Base-by-base conservation (phyloP, 2,888 invertebrate genomes). In the Dynastes grantii region DNA sequence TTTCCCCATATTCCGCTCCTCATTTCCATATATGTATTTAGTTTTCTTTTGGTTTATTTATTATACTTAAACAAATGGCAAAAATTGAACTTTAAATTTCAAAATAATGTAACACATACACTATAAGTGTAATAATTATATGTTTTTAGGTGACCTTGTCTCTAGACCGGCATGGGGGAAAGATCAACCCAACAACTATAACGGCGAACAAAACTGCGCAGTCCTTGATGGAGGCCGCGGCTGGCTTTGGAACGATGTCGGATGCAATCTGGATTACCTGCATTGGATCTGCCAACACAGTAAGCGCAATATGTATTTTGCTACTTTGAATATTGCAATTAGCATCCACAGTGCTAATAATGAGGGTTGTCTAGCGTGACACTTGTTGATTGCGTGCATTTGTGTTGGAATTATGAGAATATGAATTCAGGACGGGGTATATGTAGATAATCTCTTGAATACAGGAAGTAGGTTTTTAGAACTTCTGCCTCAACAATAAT, bases 211-310 rank as follows among this genome's bases (percentile, higher is more conserved):
- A 88, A 97, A 97, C 88, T 97, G 97, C 89, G 96, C 95, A n/a
- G 97, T 97, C 13, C 90, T 97, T 82, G 97, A 97, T 87, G 97
- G 97, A 0, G 97, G 96, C 0, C 91, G 96, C 70, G 93, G 94
- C 80, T 97, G 97, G 97, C 90, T 95, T 0, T 97, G 97, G 97
- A 97, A 97, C 88, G 97, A 97, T 88, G 97, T 97, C 32, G 97
- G 97, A 75, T 97, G 97, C 87, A 97, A 97, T 88, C 92, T 97
- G 79, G 97, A 97, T 89, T 97, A 97, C 86, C 90, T 97, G 78
- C 96, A 96, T 89, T 97, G 97, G 94, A 95, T 97, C 86, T 97
- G 97, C 89, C 96, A 97, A 90, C 95, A 95, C 90, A 92, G 96
- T 96, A 90, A 93, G 94, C 92, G 29, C 16, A 13, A 37, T 37